Evolutionary conservation across 1,140 invertebrate species (phyloP), one percentile per base, ranked within the genome.

Genomic region (Eumeta japonica): DNA sequence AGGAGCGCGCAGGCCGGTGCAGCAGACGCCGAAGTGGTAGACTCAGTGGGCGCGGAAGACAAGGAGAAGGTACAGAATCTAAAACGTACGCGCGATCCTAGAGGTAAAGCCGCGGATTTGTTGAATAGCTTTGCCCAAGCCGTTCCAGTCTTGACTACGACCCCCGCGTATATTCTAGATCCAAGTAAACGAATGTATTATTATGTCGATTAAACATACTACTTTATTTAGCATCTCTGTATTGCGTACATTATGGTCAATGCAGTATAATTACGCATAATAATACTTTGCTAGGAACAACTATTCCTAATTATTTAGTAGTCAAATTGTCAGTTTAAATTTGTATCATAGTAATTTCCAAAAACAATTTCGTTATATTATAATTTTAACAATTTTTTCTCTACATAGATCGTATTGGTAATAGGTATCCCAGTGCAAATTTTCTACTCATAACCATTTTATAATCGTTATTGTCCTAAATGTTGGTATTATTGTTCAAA

Each of bases 181-280:
- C 68, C 68, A 12, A 73, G 68, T 33, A 71, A 73, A 58, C 50
- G 68, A 41, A 68, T 63, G 62, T 73, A 73, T 39, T 73, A 71
- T 40, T 73, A 71, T 33, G 62, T 73, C 15, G 68, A 73, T 50
- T n/a, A n/a, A n/a, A n/a, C n/a, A n/a, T n/a, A n/a, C n/a, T n/a
- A n/a, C n/a, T n/a, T n/a, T n/a, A n/a, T n/a, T n/a, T n/a, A n/a
- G n/a, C n/a, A n/a, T n/a, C n/a, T n/a, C n/a, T n/a, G n/a, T n/a
- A n/a, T n/a, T n/a, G n/a, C n/a, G n/a, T n/a, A n/a, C n/a, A n/a
- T n/a, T n/a, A n/a, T n/a, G n/a, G n/a, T n/a, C n/a, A n/a, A n/a
- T n/a, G n/a, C n/a, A n/a, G n/a, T n/a, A n/a, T n/a, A n/a, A n/a
- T n/a, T n/a, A n/a, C n/a, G 43, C 54, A 9, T 62, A 50, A 56